These are phyloP conservation scores for Drosophila barbarae DNA, from an alignment of 2,888 invertebrate species.

Conservation along the genomic window DNA sequence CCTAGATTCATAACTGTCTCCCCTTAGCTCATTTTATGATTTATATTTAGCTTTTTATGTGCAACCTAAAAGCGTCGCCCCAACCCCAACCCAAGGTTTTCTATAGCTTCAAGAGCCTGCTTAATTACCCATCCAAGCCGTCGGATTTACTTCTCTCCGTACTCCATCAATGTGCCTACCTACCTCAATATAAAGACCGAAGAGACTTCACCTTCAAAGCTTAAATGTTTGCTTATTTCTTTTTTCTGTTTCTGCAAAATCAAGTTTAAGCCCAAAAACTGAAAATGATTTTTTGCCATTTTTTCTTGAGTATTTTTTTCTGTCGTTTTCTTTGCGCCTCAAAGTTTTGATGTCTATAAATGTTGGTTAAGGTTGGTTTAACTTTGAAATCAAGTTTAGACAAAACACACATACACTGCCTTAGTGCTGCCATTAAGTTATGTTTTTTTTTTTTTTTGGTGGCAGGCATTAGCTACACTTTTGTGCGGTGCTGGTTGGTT, in stretches of 20 bases:
- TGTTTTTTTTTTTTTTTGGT: conserved; percentile 28
- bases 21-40: neutral
- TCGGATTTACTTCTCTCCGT: conserved; percentile 37
- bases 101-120: conserved; percentile 21
- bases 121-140: conserved; percentile 50
- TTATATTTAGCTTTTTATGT: conserved; percentile 6
- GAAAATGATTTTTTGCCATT: conserved; percentile 23
- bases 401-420: conserved; percentile 34
- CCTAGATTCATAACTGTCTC: neutral
- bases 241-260: conserved; percentile 55
- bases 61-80: conserved; percentile 9
- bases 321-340: conserved; percentile 48
- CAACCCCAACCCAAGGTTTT: conserved; percentile 26
- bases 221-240: conserved; percentile 23
- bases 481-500: conserved; percentile 4
- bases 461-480: conserved; percentile 38
- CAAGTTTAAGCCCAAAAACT: conserved; percentile 62
- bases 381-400: conserved; percentile 71
- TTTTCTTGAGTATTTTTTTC: conserved; percentile 27
- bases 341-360: conserved; percentile 65
- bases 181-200: conserved; percentile 54
- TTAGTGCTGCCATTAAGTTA: conserved; percentile 40
- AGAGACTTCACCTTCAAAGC: conserved; percentile 53
- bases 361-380: conserved; percentile 72
- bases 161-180: conserved; percentile 32